These are phyloP conservation scores for Apamea monoglypha DNA, from an alignment of 2,888 invertebrate species.

Conservation along the genomic window DNA sequence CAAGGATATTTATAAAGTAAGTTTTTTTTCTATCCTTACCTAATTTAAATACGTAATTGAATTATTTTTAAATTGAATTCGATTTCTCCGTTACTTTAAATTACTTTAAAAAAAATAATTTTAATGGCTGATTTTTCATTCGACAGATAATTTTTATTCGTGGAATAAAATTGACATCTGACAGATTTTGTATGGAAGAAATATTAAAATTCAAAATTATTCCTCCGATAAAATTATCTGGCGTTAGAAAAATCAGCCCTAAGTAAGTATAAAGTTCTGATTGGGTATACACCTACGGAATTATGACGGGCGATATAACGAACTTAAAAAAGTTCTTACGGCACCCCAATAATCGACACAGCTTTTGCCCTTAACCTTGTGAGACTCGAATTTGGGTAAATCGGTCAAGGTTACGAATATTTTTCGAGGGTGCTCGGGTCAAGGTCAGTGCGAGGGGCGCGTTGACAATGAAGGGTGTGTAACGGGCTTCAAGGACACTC, in stretches of 20 bases:
- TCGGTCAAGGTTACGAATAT: constrained; percentile 55
- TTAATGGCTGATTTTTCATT: not conserved
- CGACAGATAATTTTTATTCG: no score
- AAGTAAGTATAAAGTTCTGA: no score
- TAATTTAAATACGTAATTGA: not conserved
- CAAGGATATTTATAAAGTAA: not conserved
- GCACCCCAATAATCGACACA: constrained; percentile 3
- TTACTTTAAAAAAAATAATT: not conserved
- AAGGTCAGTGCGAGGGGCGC: constrained; percentile 51
- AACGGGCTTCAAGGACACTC: constrained; percentile 23
- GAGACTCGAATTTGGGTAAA: constrained; percentile 31
- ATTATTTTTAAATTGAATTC: not conserved
- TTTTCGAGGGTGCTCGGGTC: constrained; percentile 53
- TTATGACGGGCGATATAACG: not conserved
- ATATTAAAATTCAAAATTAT: no score
- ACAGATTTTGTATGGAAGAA: no score
- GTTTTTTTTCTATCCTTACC: not conserved
- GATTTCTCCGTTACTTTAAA: not conserved
- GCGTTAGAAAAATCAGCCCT: no score
- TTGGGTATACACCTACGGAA: not conserved
- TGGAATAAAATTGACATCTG: no score
- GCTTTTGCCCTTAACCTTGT: constrained; percentile 25
- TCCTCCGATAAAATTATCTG: no score
- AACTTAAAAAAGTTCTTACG: not conserved
- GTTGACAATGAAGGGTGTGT: constrained; percentile 42